phyloP scores from a whole-genome alignment of 2,113 vertebrate species.

The Hassar affinis region DNA sequence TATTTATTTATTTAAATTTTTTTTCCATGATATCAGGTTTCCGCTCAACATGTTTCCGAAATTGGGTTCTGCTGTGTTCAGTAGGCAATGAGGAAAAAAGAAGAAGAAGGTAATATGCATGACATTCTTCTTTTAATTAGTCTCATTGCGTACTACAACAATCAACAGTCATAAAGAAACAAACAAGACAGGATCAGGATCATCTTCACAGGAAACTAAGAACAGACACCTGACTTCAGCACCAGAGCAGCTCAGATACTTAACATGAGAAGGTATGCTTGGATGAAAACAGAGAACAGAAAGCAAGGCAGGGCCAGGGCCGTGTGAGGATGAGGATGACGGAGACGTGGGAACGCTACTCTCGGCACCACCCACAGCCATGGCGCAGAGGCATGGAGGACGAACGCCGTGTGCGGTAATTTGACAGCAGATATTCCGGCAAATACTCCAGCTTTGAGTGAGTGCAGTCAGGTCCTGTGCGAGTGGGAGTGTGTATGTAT shows the following conservation, averaged over 20 bases:
- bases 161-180: conserved; percentile 9
- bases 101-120: background rate
- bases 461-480: background rate
- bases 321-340: conserved; percentile 55
- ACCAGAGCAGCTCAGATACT: conserved; percentile 31
- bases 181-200: background rate
- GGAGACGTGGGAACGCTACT: conserved; percentile 38
- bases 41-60: background rate
- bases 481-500: conserved; percentile 10
- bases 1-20: too few species aligned
- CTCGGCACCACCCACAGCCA: conserved; percentile 2
- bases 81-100: background rate
- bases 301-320: conserved; percentile 55
- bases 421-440: background rate
- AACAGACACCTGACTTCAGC: conserved; percentile 11
- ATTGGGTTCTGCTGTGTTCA: background rate
- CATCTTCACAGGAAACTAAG: background rate
- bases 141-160: background rate
- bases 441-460: conserved; percentile 15
- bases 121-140: background rate
- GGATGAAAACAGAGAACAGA: conserved; percentile 50
- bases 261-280: conserved; percentile 24
- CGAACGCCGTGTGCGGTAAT: background rate
- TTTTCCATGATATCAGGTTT: background rate
- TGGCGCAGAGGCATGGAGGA: background rate